Conservation (phyloP, 2,797 vertebrate genomes). For the Lates japonicus region DNA sequence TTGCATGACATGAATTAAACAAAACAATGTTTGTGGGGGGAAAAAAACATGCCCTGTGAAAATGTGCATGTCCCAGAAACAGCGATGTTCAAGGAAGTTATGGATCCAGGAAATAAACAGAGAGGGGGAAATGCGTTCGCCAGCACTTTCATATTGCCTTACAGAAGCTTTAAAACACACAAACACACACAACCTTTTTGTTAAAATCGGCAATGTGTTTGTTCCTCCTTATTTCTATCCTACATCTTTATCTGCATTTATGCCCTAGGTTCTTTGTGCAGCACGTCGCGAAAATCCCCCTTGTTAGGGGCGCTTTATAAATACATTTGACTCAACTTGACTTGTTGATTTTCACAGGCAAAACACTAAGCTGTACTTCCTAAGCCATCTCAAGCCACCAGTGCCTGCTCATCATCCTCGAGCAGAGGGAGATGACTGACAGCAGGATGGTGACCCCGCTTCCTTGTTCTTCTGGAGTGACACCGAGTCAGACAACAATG, state of each 20-base stretch:
- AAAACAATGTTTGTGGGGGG: slow-evolving; percentile 34
- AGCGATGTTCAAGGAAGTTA: neutral
- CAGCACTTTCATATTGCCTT: neutral
- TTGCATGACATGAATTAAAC: slow-evolving; percentile 64
- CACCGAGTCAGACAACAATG: slow-evolving; percentile 68
- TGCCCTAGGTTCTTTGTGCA: slow-evolving; percentile 17
- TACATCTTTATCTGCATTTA: slow-evolving; percentile 46
- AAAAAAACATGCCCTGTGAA: slow-evolving; percentile 25
- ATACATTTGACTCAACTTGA: slow-evolving; percentile 49
- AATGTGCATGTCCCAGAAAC: slow-evolving; percentile 44
- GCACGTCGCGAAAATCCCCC: slow-evolving; percentile 8
- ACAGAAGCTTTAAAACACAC: neutral
- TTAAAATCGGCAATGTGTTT: slow-evolving; percentile 16
- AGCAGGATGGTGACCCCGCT: slow-evolving; percentile 63
- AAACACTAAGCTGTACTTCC: slow-evolving; percentile 46
- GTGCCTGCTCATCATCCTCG: slow-evolving; percentile 64
- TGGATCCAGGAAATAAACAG: slow-evolving; percentile 4
- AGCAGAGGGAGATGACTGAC: slow-evolving; percentile 65
- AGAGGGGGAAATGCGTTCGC: neutral
- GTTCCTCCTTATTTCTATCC: slow-evolving; percentile 40
- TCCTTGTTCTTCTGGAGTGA: slow-evolving; percentile 66
- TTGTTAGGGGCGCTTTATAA: slow-evolving; percentile 29
- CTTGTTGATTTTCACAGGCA: slow-evolving; percentile 48
- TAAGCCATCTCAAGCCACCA: slow-evolving; percentile 43
- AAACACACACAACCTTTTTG: slow-evolving; percentile 18